Evolutionary conservation across 2,113 vertebrate species (phyloP).

Genomic region (Pterocles gutturalis): DNA sequence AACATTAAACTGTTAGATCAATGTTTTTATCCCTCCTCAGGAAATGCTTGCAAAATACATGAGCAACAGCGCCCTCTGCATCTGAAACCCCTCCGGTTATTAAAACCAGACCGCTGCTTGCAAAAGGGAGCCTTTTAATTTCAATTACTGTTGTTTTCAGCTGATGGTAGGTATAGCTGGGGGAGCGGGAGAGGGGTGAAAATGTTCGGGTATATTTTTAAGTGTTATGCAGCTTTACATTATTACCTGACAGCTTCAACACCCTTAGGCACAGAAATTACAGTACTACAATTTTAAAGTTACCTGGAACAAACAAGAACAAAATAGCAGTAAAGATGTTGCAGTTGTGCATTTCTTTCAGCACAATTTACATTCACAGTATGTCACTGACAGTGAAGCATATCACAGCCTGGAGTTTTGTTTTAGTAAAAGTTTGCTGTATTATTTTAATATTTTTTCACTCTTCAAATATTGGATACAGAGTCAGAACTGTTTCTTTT

Average conservation of each 20-base stretch:
- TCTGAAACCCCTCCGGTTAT: constrained; percentile 46
- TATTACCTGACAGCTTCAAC: background rate
- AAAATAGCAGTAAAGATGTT: background rate
- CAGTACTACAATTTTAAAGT: background rate
- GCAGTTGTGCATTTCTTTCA: background rate
- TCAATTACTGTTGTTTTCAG: constrained; percentile 42
- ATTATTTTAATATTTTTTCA: background rate
- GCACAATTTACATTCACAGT: background rate
- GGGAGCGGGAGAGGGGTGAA: background rate
- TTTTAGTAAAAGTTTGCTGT: background rate
- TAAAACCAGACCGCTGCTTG: constrained; percentile 21
- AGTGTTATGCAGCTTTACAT: background rate
- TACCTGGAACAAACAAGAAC: background rate
- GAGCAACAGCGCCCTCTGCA: constrained; percentile 87
- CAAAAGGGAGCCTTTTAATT: constrained; percentile 47
- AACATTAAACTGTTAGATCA: constrained; percentile 62
- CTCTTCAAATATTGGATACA: background rate
- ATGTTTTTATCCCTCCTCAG: constrained; percentile 34
- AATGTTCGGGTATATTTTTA: constrained; percentile 16
- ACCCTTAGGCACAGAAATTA: background rate
- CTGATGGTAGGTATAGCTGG: constrained; percentile 10
- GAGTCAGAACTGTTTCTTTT: constrained; percentile 17
- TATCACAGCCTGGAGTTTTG: background rate
- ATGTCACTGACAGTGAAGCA: background rate
- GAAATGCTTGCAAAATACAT: constrained; percentile 70